Conservation (phyloP, 2,113 vertebrate species). For the Nycticryphes semicollaris region DNA sequence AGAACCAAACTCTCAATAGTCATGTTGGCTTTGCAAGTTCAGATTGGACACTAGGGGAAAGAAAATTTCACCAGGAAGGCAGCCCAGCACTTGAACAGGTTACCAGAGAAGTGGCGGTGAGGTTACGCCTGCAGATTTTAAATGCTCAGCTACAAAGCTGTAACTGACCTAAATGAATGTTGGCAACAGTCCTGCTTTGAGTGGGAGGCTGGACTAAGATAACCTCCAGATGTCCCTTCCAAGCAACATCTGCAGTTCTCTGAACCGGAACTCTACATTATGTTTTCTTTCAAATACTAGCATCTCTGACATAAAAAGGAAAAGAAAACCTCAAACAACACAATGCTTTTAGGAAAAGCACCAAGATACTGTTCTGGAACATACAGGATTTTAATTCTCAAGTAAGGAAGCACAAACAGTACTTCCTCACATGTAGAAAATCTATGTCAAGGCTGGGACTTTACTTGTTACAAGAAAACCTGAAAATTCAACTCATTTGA, state of each 20-base stretch:
- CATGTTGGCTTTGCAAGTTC: neutral
- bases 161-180: neutral
- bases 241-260: neutral
- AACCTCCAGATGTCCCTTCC: constrained; percentile 26
- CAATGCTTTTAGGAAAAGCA: neutral
- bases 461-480: neutral
- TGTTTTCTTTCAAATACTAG: neutral
- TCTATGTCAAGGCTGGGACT: neutral
- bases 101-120: neutral
- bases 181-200: neutral
- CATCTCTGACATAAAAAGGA: neutral
- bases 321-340: neutral
- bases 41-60: neutral
- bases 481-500: neutral
- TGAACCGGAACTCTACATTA: neutral
- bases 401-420: neutral
- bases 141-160: neutral
- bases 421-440: neutral
- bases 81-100: neutral
- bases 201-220: constrained; percentile 25
- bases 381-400: neutral
- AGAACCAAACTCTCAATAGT: neutral
- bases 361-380: neutral
- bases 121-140: neutral
- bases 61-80: neutral